Evolutionary conservation across 2,888 invertebrate genomes (phyloP).

Genomic region (Odontocerum albicorne): DNA sequence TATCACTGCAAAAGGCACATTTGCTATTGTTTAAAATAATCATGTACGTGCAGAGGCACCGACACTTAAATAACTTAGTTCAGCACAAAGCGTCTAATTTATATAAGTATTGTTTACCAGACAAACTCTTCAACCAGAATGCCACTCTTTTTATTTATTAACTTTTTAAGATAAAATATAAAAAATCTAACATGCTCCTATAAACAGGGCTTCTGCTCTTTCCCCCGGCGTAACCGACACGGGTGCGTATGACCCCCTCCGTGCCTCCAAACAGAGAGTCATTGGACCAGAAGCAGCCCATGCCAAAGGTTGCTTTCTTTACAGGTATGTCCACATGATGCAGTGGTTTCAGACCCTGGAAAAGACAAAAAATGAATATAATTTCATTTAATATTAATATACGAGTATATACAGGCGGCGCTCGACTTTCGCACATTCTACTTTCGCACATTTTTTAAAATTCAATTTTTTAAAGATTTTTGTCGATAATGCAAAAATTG

Average conservation of each 20-base stretch:
- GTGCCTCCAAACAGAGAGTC: slow-evolving; percentile 81
- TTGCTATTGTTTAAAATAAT: too few relatives aligned
- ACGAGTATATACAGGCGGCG: not conserved
- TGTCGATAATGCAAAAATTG: too few relatives aligned
- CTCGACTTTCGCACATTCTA: too few relatives aligned
- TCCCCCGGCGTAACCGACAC: slow-evolving; percentile 93
- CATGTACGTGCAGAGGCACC: too few relatives aligned
- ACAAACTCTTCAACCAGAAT: too few relatives aligned
- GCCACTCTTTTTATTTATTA: too few relatives aligned
- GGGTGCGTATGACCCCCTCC: slow-evolving; percentile 76
- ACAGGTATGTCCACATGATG: slow-evolving; percentile 66
- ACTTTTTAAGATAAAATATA: not conserved
- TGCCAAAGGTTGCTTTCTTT: slow-evolving; percentile 83
- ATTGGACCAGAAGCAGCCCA: slow-evolving; percentile 94
- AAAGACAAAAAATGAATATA: not conserved
- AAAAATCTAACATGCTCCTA: slow-evolving; percentile 62
- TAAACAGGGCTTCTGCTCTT: slow-evolving; percentile 79
- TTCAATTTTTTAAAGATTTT: too few relatives aligned
- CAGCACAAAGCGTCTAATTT: too few relatives aligned
- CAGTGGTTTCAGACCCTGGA: slow-evolving; percentile 48
- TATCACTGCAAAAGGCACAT: too few relatives aligned
- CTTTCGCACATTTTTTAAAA: too few relatives aligned
- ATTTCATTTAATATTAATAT: not conserved
- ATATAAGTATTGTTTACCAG: too few relatives aligned
- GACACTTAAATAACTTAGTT: too few relatives aligned